Conservation (phyloP, 1,140 invertebrate genomes). For the Acromyrmex charruanus region DNA sequence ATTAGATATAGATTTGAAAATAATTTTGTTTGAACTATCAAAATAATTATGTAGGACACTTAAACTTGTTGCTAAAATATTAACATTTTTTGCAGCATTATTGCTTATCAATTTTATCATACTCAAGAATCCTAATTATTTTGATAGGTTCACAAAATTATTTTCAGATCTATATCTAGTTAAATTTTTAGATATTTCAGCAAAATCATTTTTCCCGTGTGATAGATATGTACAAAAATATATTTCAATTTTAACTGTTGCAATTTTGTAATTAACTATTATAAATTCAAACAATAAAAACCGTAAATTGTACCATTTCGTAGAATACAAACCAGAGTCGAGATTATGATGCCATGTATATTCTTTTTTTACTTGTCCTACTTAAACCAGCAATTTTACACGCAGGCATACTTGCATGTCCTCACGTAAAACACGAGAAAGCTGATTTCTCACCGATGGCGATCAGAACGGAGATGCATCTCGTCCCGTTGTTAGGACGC, state of each 20-base stretch:
- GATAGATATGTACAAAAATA: not conserved
- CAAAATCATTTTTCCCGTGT: no score
- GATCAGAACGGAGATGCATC: conserved; percentile 43
- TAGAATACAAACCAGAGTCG: not conserved
- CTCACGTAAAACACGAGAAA: conserved; percentile 19
- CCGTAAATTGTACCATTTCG: not conserved
- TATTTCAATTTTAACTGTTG: not conserved
- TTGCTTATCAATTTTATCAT: no score
- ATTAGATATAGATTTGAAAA: no score
- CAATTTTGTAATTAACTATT: not conserved
- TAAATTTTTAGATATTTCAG: no score
- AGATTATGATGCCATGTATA: not conserved
- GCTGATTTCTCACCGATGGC: conserved; percentile 50
- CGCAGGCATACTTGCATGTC: not conserved
- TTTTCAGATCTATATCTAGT: no score
- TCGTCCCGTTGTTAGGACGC: conserved; percentile 2
- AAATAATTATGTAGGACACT: no score
- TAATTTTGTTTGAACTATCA: no score
- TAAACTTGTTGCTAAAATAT: no score
- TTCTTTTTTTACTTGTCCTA: not conserved
- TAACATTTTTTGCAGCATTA: no score
- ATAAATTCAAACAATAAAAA: not conserved
- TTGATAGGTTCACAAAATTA: no score
- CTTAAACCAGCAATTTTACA: not conserved
- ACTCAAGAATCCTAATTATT: no score